A percentile compares a stretch with the other conserved stretches of the same genome.
phyloP scores from a whole-genome alignment of 1,140 invertebrate genomes.

The Brachionus plicatilis region DNA sequence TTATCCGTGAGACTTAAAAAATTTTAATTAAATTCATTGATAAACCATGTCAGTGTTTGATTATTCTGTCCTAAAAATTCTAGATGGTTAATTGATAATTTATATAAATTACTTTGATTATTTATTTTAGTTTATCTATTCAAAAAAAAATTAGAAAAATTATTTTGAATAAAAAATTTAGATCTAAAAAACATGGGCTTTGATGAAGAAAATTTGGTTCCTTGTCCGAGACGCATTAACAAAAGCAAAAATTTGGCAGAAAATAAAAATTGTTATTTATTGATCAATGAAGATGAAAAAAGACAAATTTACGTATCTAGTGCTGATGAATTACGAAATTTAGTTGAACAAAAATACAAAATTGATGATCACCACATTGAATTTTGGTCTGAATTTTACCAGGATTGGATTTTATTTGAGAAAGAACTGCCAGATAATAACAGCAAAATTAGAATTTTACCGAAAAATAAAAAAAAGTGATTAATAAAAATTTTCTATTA shows the following conservation, averaged over 20 bases:
- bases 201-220: constrained; percentile 15
- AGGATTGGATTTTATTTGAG: constrained; percentile 2
- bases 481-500: not conserved
- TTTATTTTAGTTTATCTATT: constrained; percentile 13
- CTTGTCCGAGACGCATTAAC: not conserved
- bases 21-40: not conserved
- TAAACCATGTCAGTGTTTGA: constrained; percentile 5
- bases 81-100: constrained; percentile 8
- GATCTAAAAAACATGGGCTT: not conserved
- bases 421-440: not conserved
- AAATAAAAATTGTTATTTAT: not conserved
- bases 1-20: not conserved
- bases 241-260: not conserved
- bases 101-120: not conserved
- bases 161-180: not conserved
- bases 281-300: not conserved
- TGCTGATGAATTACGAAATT: not conserved
- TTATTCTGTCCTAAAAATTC: not conserved
- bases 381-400: not conserved
- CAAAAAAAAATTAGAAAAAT: not conserved
- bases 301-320: not conserved
- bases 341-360: not conserved
- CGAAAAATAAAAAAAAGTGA: constrained; percentile 8
- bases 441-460: not conserved
- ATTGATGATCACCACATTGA: not conserved